Evolutionary conservation across 1,140 invertebrate species (phyloP).

Genomic region (Trinorchestia longiramus): DNA sequence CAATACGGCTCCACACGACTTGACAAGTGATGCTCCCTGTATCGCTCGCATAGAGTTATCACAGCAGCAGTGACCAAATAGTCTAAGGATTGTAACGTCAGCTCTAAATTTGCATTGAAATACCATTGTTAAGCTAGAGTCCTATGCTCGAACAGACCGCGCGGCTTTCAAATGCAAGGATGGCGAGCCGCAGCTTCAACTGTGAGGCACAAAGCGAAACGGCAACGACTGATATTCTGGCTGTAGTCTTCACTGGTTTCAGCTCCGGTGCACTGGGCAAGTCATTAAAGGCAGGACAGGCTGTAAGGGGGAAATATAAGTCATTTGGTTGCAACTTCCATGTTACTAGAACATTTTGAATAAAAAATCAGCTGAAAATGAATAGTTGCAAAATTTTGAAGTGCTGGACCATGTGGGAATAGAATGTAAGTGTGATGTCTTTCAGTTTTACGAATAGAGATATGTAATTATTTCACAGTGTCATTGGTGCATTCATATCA

Average conservation of each 20-base stretch:
- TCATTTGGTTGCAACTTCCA: background rate
- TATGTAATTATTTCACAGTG: background rate
- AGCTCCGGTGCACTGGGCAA: too few relatives aligned
- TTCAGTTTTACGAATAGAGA: background rate
- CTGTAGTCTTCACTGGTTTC: background rate
- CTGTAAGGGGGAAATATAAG: background rate
- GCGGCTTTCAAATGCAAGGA: background rate
- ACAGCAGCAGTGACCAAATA: slow-evolving; percentile 9
- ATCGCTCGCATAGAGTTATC: background rate
- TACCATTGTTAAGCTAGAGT: slow-evolving; percentile 40
- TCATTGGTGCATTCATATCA: background rate
- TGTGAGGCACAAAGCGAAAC: slow-evolving; percentile 17
- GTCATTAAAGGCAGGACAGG: background rate
- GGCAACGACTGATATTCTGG: background rate
- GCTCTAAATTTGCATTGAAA: slow-evolving; percentile 39
- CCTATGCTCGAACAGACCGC: background rate
- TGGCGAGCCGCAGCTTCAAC: background rate
- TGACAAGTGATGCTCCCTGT: background rate
- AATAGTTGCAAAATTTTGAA: background rate
- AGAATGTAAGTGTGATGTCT: background rate
- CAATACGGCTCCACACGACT: background rate
- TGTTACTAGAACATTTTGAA: background rate
- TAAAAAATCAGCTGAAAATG: background rate
- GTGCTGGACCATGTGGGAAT: background rate
- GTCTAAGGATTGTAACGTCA: slow-evolving; percentile 30